Base-by-base conservation (phyloP, 2,113 vertebrate genomes). In the Pelobates fuscus region DNA sequence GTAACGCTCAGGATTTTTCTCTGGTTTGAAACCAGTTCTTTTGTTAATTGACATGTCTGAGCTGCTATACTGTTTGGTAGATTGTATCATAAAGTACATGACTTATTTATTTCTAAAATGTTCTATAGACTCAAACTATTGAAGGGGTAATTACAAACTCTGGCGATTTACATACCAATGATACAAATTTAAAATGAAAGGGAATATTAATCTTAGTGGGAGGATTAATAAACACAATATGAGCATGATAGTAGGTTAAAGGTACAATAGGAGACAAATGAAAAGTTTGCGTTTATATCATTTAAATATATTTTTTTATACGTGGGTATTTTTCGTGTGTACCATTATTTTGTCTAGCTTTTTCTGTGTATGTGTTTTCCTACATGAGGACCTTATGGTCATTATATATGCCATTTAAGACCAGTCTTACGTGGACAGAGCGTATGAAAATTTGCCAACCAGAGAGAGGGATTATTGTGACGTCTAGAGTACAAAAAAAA, bases 21-120 rank as follows among this genome's bases (percentile, higher is more conserved):
- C 55, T n/a, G 37, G 15, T 59, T 58, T 37, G 30, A 26, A 49
- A 24, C 43, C 43, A 26, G 6, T 30, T 23, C 43, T 62, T 26
- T 49, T 18, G 5, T 32, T 71, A 71, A 71, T 52, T 71, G 70
- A 71, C 58, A 30, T 27, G 70, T 62, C 70, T 62, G 69, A 44
- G 54, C 59, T 62, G 58, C 60, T 62, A 23, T 62, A 23, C 44
- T n/a, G 32, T 64, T 26, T 54, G 12, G 17, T 37, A 49, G 20
- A 65, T 64, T 26, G 60, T n/a, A 27, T 17, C 21, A 25, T 37
- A 55, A 73, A 43, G 44, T 65, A 25, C 23, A 73, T 64, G 49
- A n/a, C 20, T 21, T 72, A 30, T 32, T 69, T 6, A 32, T 69
- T 57, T 32, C 26, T 43, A 25, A 63, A 10, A 24, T 54, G 59